Base-by-base conservation (phyloP, 2,797 vertebrate species). In the Trachops cirrhosus region DNA sequence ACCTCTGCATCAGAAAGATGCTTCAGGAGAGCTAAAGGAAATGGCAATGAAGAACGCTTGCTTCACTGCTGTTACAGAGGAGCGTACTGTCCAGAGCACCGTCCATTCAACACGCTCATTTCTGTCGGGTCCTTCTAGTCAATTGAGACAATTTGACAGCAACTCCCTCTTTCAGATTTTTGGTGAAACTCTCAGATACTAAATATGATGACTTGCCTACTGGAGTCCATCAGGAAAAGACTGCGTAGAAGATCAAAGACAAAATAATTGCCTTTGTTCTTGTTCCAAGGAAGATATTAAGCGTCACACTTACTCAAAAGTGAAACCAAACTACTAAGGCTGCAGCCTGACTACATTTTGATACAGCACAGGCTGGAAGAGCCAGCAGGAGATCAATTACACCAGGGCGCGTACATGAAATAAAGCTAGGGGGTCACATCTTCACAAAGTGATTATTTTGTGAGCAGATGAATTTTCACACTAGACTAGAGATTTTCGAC, bases 211-310 rank as follows among this genome's bases (percentile, higher is more conserved):
- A 86, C 86, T 68, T 91, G 18, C 15, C 18, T 86, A 44, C 21
- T 80, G 3, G 37, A 82, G 44, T 64, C 6, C 10, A 89, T 48
- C 50, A 92, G n/a, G n/a, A 78, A 67, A 95, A 57, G 24, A 67
- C 7, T 83, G 8, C 34, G 89, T 1, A 48, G 15, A 83, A 83
- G 32, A 74, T 82, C 14, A 91, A 68, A 93, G 32, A 80, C 34
- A 87, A 91, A 97, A 94, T 57, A 89, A 94, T 0, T 68, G n/a
- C 21, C 54, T 93, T 86, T 77, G 7, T 59, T 86, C 19, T 18
- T 52, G 22, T 8, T 88, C 85, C 75, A 54, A 96, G 52, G n/a
- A 94, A 80, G 48, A 6, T 79, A 64, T 44, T 3, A 64, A 68
- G 24, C 52, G 9, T 73, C 26, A 73, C 16, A 90, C 29, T 59